Evolutionary conservation across 64 coral and sea anemone species (phyloP), one percentile per base, ranked within the genome.

Genomic region (Acropora yongei): DNA sequence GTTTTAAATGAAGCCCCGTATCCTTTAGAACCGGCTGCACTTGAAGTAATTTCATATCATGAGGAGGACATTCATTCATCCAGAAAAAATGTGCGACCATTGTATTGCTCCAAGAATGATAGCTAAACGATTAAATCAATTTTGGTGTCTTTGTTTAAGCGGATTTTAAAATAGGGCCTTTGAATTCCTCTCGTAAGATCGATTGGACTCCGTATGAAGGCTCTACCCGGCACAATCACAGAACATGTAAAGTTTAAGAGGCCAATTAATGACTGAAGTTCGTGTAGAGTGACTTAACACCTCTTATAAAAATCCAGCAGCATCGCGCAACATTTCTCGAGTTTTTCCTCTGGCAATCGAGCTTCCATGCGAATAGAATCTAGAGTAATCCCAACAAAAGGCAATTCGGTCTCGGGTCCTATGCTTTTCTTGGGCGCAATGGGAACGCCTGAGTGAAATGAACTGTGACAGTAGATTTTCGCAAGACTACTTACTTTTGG

Each of bases 181-280:
- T 18, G 41, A 47, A 90, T 50, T 46, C 76, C 88, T 58, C 42
- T 65, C 17, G 88, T 90, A 69, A 79, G 76, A 89, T 89, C 88
- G 53, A 89, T 89, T 47, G 79, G 74, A 41, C 88, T 44, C 7
- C 76, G 87, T n/a, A 89, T 11, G 41, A 89, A 89, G 10, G 87
- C 74, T 13, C 87, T 16, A 13, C 87, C 75, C 12, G 76, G 75
- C 12, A 89, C n/a, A 78, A 89, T 57, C 11, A 78, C 88, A 44
- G 53, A 79, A 71, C 88, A 89, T 20, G 88, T 79, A 71, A 89
- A 89, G 75, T 89, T 89, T 79, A 89, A 78, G 16, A 88, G 45
- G 40, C 87, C 73, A 13, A 76, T 76, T 43, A 76, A 44, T 13
- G 74, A 76, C 40, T 76, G 76, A 78, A 78, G 45, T 14, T 78